Base-by-base conservation (phyloP, 2,113 vertebrate species). In the Stictonetta naevosa region DNA sequence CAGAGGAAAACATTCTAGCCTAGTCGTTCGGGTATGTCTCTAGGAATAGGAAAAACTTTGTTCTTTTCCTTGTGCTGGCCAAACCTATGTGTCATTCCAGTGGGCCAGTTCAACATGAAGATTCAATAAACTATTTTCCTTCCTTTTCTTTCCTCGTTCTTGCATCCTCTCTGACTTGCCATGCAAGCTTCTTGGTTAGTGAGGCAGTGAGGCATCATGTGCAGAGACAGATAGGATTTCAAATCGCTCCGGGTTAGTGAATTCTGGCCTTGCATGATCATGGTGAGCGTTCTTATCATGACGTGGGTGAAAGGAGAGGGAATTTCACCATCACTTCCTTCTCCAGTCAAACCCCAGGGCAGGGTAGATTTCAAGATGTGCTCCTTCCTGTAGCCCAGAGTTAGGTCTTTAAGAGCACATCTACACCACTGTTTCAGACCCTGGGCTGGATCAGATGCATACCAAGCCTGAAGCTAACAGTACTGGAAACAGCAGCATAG, bases 391-490 rank as follows among this genome's bases (percentile, higher is more conserved):
- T 25, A 59, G 56, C 31, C 21, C 14, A 19, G 42, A 58, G 38
- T 50, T 50, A 67, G 34, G 23, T 85, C 55, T 63, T 78, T 33
- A 40, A 63, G 53, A n/a, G n/a, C 15, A 4, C 25, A 4, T 55
- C 38, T 68, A 26, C 15, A 16, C 31, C 17, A 9, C 28, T 2
- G 2, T 8, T 36, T 83, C 1, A 0, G 34, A 5, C n/a, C n/a
- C 36, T 46, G 40, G 26, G 44, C 52, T 88, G 67, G 13, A 68
- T 58, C 1, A 60, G 38, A 48, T 86, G 62, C 56, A 34, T 14
- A 10, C 33, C 36, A 28, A 6, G 58, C 34, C 76, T 56, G 29
- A 60, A 9, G 14, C 36, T 48, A 14, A 58, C 13, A 5, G 63
- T 50, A 4, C 67, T 93, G 77, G 36, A 53, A 64, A 34, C 11